Base-by-base conservation (phyloP, 2,888 invertebrate species). In the Pollenia labialis region DNA sequence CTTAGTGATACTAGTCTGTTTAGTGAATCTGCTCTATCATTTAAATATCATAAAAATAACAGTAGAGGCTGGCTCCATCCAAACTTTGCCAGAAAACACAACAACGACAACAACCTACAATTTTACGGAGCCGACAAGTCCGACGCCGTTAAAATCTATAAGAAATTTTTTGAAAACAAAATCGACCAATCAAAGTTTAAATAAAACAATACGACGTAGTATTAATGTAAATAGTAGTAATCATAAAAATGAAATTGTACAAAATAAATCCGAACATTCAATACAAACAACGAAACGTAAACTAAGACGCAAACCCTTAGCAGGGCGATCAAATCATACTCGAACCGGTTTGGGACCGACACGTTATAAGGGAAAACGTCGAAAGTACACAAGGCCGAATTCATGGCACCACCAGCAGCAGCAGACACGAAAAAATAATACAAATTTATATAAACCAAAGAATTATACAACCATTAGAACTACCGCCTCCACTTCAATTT, bases 201-300 rank as follows among this genome's bases (percentile, higher is more conserved):
- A 84, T 64, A 86, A 76, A 76, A 79, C 79, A 1, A 87, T 82
- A 69, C 81, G 85, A 75, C 85, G 85, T 87, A 80, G 85, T 88
- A 89, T 86, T 87, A 88, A 85, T 87, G 82, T 83, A 87, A 88
- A 87, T 87, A 88, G 66, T 88, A 89, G 74, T 88, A 88, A 88
- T 88, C 72, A 81, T 75, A 81, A 87, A 82, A 88, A 87, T 89
- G 90, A 91, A 90, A 91, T 91, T 90, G 91, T 91, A 87, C 90
- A 90, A 89, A 90, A 71, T 68, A 85, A 85, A 69, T 75, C 89
- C 12, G 85, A 88, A 64, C 82, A 89, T 77, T 71, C 74, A 56
- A 85, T 77, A 18, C 88, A 52, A 66, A 66, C 79, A 50, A 56
- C 89, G 58, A 90, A 91, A 64, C 91, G 90, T 82, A 92, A 92